Percentiles rank a stretch among this genome's conserved stretches.
Evolutionary conservation across 1,140 invertebrate genomes (phyloP).

Genomic region (Drosophila oshimai): DNA sequence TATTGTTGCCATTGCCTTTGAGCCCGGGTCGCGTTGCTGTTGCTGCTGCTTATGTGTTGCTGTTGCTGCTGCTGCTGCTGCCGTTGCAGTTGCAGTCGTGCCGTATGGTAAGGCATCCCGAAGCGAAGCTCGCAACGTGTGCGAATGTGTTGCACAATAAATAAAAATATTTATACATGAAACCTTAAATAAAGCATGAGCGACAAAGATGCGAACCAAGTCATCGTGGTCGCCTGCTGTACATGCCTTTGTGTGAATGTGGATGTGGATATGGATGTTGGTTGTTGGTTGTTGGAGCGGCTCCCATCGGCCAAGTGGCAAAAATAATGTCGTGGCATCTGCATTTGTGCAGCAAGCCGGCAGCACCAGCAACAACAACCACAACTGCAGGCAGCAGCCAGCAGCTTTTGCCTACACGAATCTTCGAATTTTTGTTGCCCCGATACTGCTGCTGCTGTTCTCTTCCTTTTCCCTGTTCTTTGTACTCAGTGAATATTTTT

Average conservation of each 20-base stretch:
- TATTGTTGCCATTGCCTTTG: conserved; percentile 63
- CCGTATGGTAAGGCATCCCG: conserved; percentile 51
- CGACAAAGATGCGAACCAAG: conserved; percentile 77
- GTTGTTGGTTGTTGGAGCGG: conserved; percentile 10
- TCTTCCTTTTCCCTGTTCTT: not conserved
- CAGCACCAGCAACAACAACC: conserved; percentile 35
- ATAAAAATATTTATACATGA: conserved; percentile 82
- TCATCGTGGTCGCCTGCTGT: conserved; percentile 26
- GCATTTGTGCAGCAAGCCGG: conserved; percentile 70
- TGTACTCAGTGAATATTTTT: not conserved
- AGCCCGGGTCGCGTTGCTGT: conserved; percentile 8
- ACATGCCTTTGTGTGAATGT: not conserved
- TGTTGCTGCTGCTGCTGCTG: conserved; percentile 11
- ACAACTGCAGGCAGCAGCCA: conserved; percentile 41
- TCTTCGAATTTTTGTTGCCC: conserved; percentile 45
- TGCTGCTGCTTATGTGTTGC: conserved; percentile 20
- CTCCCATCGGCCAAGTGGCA: conserved; percentile 71
- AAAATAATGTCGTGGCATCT: conserved; percentile 81
- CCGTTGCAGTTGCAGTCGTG: conserved; percentile 53
- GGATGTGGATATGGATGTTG: not conserved
- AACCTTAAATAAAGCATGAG: conserved; percentile 80
- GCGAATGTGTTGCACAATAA: conserved; percentile 81
- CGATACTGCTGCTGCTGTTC: not conserved
- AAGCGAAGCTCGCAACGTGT: conserved; percentile 59
- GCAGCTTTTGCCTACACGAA: conserved; percentile 71